A percentile compares a stretch with the other conserved stretches of the same genome.
phyloP scores from a whole-genome alignment of 1,140 invertebrate species.

The Pygmarrhopalites habei region DNA sequence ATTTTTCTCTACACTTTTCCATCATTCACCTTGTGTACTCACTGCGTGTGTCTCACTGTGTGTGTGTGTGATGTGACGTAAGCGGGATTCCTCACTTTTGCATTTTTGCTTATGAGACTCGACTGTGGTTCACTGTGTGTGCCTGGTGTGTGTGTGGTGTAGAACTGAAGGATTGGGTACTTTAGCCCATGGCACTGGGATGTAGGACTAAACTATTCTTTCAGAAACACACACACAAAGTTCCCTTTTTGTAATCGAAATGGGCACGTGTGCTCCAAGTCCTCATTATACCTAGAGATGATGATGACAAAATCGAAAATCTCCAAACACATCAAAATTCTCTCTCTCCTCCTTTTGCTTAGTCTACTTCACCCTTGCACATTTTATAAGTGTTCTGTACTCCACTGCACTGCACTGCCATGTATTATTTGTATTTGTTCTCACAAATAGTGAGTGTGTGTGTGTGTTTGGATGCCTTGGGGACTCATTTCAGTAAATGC shows the following conservation, averaged over 20 bases:
- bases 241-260: slow-evolving; percentile 13
- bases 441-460: too few relatives aligned
- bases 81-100: too few relatives aligned
- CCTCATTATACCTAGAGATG: slow-evolving; percentile 19
- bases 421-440: too few relatives aligned
- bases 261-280: slow-evolving; percentile 17
- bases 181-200: neutral
- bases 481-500: slow-evolving; percentile 3
- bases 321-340: slow-evolving; percentile 4
- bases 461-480: neutral
- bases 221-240: neutral
- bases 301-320: slow-evolving; percentile 28
- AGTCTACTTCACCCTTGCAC: neutral
- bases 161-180: too few relatives aligned
- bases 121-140: too few relatives aligned
- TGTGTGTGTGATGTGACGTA: too few relatives aligned
- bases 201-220: neutral
- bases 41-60: too few relatives aligned
- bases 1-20: too few relatives aligned
- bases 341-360: neutral
- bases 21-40: too few relatives aligned
- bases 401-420: too few relatives aligned
- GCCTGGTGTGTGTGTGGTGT: too few relatives aligned
- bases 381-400: neutral
- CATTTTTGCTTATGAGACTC: too few relatives aligned